phyloP scores from a whole-genome alignment of 1,140 invertebrate genomes.

The Dreissena polymorpha region DNA sequence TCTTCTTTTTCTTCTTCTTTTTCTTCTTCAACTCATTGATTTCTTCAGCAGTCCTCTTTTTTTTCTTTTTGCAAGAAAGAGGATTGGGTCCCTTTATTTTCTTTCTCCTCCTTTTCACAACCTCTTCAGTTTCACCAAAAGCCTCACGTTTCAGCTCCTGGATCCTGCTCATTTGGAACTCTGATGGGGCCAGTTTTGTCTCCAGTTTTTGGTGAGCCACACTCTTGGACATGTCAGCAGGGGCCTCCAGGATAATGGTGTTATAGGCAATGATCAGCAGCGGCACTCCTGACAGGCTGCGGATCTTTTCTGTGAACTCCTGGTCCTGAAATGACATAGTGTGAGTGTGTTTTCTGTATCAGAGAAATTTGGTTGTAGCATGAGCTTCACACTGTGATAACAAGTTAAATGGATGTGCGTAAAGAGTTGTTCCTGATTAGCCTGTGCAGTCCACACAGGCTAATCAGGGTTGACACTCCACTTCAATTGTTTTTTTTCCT shows the following conservation, averaged over 20 bases:
- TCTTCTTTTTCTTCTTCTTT: constrained; percentile 55
- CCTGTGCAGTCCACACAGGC: no score
- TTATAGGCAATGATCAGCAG: constrained; percentile 91
- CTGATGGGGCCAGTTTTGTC: constrained; percentile 67
- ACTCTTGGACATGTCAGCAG: constrained; percentile 85
- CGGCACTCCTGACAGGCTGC: constrained; percentile 88
- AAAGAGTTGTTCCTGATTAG: no score
- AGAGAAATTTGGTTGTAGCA: no score
- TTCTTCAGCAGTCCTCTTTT: constrained; percentile 54
- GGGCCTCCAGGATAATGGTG: constrained; percentile 91
- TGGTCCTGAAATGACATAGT: constrained; percentile 84
- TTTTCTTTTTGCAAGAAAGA: constrained; percentile 93
- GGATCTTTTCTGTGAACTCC: constrained; percentile 86
- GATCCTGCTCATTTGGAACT: constrained; percentile 76
- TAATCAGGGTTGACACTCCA: no score
- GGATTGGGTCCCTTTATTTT: constrained; percentile 88
- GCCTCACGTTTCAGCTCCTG: constrained; percentile 80
- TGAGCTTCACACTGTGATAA: no score
- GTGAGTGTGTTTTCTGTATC: no score
- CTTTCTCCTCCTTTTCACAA: constrained; percentile 79
- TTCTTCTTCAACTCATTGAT: constrained; percentile 43
- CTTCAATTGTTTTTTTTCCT: no score
- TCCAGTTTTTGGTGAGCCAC: constrained; percentile 80
- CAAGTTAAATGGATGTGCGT: no score
- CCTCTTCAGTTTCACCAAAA: constrained; percentile 77